Base-by-base conservation (phyloP, 2,113 vertebrate genomes). In the Ahaetulla prasina region DNA sequence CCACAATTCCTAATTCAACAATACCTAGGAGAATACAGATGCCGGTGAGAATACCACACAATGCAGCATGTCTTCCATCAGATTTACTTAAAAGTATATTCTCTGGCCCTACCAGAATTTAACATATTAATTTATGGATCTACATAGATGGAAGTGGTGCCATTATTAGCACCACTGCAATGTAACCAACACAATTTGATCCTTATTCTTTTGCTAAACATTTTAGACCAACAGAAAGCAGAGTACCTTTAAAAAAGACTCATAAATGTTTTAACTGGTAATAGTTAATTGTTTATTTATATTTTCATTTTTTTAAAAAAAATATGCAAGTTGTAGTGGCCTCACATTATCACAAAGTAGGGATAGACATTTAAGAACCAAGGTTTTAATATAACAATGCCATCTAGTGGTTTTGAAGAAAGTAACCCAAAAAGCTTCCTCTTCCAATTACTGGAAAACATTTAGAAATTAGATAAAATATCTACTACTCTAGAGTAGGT, bases 351-450 rank as follows among this genome's bases (percentile, higher is more conserved):
- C 45, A 25, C 52, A 47, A 20, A 47, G 45, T 52, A 57, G 47
- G 18, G 8, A 27, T 14, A 85, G 57, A 57, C 27, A 85, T 57
- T 55, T 3, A 55, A 85, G 53, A 55, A 43, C 25, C 80, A 39
- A 55, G 55, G 10, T 52, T 55, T 84, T 84, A 80, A 92, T 92
- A 84, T 80, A 49, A 85, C 52, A 84, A 49, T 92, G 91, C 91
- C 87, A 92, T 92, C 91, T 92, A 89, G 87, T 89, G 91, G 63
- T 9, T 30, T 53, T 53, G 43, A 54, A 92, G 10, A 89, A 50
- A 80, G 39, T 22, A 89, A 22, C 63, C 9, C 50, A 9, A 63
- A 92, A 80, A n/a, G 22, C 35, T 18, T 89, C 43, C 25, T 23
- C 25, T 85, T 39, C n/a, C n/a, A 35, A 74, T 74, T 74, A 74